Conservation (phyloP, 2,113 vertebrate genomes). For the Lampris incognitus region DNA sequence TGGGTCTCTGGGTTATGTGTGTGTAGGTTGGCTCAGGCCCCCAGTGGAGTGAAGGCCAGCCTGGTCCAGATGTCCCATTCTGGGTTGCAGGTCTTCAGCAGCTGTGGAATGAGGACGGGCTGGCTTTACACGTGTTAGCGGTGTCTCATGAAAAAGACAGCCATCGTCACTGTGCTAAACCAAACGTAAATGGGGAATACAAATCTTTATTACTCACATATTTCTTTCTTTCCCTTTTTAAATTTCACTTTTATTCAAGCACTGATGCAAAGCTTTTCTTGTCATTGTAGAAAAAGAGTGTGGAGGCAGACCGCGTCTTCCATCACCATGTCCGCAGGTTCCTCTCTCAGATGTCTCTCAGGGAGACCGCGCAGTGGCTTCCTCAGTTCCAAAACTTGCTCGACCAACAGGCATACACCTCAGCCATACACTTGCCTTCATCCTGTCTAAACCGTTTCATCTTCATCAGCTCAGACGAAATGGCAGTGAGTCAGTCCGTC, state of each 20-base stretch:
- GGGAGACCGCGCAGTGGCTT: slow-evolving; percentile 69
- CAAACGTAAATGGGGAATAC: slow-evolving; percentile 54
- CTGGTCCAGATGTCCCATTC: slow-evolving; percentile 63
- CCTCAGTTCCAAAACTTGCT: slow-evolving; percentile 61
- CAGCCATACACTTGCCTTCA: slow-evolving; percentile 64
- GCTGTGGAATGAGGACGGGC: slow-evolving; percentile 73
- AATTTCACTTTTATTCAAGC: not conserved
- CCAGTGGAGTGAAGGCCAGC: slow-evolving; percentile 23
- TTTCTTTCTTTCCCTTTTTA: too few species aligned
- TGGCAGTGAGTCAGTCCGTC: slow-evolving; percentile 53
- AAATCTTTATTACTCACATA: too few species aligned
- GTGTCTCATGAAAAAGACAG: slow-evolving; percentile 40
- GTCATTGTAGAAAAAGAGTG: slow-evolving; percentile 59
- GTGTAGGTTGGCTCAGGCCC: slow-evolving; percentile 38
- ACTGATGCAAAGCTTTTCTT: not conserved
- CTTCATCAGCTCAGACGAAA: slow-evolving; percentile 66
- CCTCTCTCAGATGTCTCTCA: slow-evolving; percentile 67
- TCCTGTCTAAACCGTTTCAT: slow-evolving; percentile 66
- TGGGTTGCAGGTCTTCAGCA: slow-evolving; percentile 81
- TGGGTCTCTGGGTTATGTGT: not conserved
- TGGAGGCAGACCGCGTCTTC: slow-evolving; percentile 56
- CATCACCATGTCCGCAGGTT: slow-evolving; percentile 67
- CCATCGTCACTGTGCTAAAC: not conserved
- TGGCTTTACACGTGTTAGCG: slow-evolving; percentile 75
- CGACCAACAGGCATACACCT: slow-evolving; percentile 46